A percentile compares a stretch with the other conserved stretches of the same genome.
Evolutionary conservation across 2,113 vertebrate species (phyloP).

Genomic region (Mystacornis crossleyi): DNA sequence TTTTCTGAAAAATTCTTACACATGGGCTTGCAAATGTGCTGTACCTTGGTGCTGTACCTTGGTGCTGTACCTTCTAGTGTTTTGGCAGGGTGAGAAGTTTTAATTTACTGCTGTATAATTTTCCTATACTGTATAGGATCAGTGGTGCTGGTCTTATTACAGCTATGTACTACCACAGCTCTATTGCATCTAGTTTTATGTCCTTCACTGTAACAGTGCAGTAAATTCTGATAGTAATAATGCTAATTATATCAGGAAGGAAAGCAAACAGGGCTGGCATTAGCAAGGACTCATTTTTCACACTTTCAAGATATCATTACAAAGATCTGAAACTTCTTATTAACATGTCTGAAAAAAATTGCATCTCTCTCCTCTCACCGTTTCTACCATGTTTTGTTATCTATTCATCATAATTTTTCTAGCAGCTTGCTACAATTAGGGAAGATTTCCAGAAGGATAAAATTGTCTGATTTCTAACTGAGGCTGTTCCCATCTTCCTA

Average conservation of each 20-base stretch:
- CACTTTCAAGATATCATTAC: not conserved
- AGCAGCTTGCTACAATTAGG: not conserved
- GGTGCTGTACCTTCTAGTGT: rapidly evolving
- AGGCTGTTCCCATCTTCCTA: not conserved
- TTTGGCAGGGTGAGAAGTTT: not conserved
- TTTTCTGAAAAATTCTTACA: not conserved
- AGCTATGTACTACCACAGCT: not conserved
- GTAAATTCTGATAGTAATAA: not conserved
- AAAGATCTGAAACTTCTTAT: not conserved
- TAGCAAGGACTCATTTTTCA: not conserved
- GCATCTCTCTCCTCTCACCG: not conserved
- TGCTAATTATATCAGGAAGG: not conserved
- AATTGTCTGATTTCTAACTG: not conserved
- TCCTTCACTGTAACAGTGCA: not conserved
- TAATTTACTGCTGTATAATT: not conserved
- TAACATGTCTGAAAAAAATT: not conserved
- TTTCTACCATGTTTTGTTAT: not conserved
- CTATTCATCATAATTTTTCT: not conserved
- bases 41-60: rapidly evolving
- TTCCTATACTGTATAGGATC: not conserved
- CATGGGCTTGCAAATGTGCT: not conserved
- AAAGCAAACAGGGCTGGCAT: not conserved
- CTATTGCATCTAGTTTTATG: not conserved
- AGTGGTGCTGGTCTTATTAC: not conserved
- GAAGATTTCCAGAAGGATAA: not conserved